Conservation (phyloP, 2,113 vertebrate genomes). For the Pyrgilauda ruficollis region DNA sequence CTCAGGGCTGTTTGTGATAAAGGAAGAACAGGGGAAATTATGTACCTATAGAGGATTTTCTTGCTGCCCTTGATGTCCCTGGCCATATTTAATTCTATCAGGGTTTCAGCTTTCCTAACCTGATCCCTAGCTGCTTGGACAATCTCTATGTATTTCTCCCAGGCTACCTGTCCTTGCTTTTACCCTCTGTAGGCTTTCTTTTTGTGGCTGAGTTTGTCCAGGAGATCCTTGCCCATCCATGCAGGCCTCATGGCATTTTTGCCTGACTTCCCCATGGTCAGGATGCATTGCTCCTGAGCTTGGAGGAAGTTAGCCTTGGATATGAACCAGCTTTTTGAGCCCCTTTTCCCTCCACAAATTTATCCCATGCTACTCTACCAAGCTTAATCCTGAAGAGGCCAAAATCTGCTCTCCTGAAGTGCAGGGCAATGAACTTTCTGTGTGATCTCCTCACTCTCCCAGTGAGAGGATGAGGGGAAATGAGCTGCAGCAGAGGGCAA, state of each 20-base stretch:
- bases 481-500: background rate
- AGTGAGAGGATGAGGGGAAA: rapidly evolving
- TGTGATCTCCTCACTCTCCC: background rate
- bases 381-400: background rate
- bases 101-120: background rate
- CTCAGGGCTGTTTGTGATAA: rapidly evolving
- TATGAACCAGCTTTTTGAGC: background rate
- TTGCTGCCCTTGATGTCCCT: background rate
- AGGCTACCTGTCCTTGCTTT: background rate
- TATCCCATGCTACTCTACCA: background rate
- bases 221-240: background rate
- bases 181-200: background rate
- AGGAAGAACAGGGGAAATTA: background rate
- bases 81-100: background rate
- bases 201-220: background rate
- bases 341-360: background rate
- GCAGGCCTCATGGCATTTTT: background rate
- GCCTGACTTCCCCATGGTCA: background rate
- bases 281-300: background rate
- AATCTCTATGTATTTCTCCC: background rate
- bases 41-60: background rate
- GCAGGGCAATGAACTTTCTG: background rate
- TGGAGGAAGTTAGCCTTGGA: background rate
- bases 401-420: background rate
- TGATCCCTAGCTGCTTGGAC: background rate